Evolutionary conservation across 2,888 invertebrate genomes (phyloP).

Genomic region (Notocelia uddmanniana): DNA sequence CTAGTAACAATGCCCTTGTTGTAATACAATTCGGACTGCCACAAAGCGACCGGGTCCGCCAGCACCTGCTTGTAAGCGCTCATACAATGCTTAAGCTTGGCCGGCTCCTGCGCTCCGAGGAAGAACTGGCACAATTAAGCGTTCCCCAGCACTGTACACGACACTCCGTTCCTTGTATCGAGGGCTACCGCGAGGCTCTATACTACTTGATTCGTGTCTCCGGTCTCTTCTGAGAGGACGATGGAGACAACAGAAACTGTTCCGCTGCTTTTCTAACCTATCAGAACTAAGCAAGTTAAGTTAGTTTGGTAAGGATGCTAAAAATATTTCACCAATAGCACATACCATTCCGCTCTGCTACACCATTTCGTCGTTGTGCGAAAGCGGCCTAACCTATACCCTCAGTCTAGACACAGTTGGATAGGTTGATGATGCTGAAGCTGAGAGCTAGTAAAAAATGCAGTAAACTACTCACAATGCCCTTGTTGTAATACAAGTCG

Average conservation of each 20-base stretch:
- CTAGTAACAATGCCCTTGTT: constrained; percentile 93
- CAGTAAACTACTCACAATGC: constrained; percentile 87
- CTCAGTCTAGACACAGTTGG: no score
- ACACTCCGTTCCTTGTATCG: constrained; percentile 91
- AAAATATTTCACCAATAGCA: no score
- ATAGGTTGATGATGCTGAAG: no score
- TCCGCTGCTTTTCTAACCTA: no score
- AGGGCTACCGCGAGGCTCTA: constrained; percentile 91
- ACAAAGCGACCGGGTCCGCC: constrained; percentile 88
- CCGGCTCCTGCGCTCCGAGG: constrained; percentile 89
- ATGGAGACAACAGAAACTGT: constrained; percentile 86
- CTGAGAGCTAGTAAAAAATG: background rate
- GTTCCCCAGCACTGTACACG: constrained; percentile 94
- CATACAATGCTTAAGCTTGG: constrained; percentile 89
- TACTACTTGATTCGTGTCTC: constrained; percentile 78
- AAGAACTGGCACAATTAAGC: constrained; percentile 94
- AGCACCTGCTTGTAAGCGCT: constrained; percentile 93
- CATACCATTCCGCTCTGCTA: no score
- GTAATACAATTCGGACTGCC: constrained; percentile 92
- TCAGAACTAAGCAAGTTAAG: no score
- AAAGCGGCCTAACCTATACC: no score
- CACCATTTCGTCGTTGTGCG: no score
- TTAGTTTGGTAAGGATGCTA: no score
- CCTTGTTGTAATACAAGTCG: constrained; percentile 94
- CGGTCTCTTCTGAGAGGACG: constrained; percentile 89